Conservation (phyloP, 2,888 invertebrate species). For the Resseliella maxima region DNA sequence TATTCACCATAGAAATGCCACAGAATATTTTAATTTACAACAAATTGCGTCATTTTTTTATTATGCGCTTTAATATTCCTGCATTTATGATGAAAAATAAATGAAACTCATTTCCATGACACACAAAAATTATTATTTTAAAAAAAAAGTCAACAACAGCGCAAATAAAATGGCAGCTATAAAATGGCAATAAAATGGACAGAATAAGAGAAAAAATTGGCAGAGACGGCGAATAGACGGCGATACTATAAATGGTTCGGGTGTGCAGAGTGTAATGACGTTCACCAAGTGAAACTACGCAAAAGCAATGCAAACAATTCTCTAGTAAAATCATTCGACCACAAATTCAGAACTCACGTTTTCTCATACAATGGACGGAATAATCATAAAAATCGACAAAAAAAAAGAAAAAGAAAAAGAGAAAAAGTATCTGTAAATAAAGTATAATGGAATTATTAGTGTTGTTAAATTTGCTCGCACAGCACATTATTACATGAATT, state of each 20-base stretch:
- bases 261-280: slow-evolving; percentile 12
- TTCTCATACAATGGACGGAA: not conserved
- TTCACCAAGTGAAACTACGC: not conserved
- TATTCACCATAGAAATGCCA: not conserved
- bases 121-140: slow-evolving; percentile 28
- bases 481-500: not conserved
- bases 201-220: not conserved
- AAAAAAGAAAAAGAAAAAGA: not conserved
- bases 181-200: slow-evolving; percentile 11
- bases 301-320: not conserved
- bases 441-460: slow-evolving; percentile 36
- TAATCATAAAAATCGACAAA: slow-evolving; percentile 15
- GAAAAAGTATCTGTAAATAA: not conserved
- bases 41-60: slow-evolving; percentile 41
- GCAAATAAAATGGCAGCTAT: slow-evolving; percentile 36
- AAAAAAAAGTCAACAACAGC: slow-evolving; percentile 39
- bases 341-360: slow-evolving; percentile 21
- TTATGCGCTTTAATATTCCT: slow-evolving; percentile 33
- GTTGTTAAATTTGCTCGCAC: slow-evolving; percentile 29
- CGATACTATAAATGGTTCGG: slow-evolving; percentile 15
- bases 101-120: slow-evolving; percentile 38
- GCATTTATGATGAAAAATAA: slow-evolving; percentile 40
- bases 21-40: slow-evolving; percentile 37
- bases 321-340: not conserved
- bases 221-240: not conserved